phyloP scores from a whole-genome alignment of 92 coral and sea anemone genomes.

The Parazoanthus atlanticus region DNA sequence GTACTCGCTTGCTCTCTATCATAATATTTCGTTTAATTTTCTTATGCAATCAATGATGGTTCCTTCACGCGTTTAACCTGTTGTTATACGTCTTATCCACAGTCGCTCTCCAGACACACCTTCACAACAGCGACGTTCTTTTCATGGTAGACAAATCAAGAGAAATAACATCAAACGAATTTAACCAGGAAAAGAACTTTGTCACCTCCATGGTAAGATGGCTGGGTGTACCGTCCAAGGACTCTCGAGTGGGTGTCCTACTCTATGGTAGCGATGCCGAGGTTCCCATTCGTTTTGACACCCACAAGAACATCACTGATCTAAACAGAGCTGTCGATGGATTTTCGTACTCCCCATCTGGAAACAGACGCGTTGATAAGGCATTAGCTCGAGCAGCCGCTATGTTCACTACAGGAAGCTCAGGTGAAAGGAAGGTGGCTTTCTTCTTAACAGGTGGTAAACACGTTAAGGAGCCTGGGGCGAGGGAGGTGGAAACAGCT shows the following conservation, averaged over 20 bases:
- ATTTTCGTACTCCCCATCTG: slow-evolving; percentile 49
- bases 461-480: slow-evolving; percentile 35
- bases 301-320: slow-evolving; percentile 19
- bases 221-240: slow-evolving; percentile 41
- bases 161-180: slow-evolving; percentile 39
- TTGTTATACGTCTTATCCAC: neutral
- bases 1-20: neutral
- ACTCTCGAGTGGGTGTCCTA: slow-evolving; percentile 50
- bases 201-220: slow-evolving; percentile 46
- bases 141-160: slow-evolving; percentile 59
- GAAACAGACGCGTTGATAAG: slow-evolving; percentile 34
- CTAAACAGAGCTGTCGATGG: slow-evolving; percentile 54
- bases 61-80: neutral
- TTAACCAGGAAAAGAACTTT: slow-evolving; percentile 47
- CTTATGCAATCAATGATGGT: neutral
- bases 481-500: slow-evolving; percentile 37
- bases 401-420: slow-evolving; percentile 20
- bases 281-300: slow-evolving; percentile 42
- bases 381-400: slow-evolving; percentile 57
- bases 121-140: slow-evolving; percentile 32
- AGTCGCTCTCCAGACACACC: neutral
- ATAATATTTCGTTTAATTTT: neutral
- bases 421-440: slow-evolving; percentile 55
- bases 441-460: slow-evolving; percentile 54
- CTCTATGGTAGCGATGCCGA: slow-evolving; percentile 48